phyloP scores from a whole-genome alignment of 2,888 invertebrate genomes.

The Sympetrum striolatum region DNA sequence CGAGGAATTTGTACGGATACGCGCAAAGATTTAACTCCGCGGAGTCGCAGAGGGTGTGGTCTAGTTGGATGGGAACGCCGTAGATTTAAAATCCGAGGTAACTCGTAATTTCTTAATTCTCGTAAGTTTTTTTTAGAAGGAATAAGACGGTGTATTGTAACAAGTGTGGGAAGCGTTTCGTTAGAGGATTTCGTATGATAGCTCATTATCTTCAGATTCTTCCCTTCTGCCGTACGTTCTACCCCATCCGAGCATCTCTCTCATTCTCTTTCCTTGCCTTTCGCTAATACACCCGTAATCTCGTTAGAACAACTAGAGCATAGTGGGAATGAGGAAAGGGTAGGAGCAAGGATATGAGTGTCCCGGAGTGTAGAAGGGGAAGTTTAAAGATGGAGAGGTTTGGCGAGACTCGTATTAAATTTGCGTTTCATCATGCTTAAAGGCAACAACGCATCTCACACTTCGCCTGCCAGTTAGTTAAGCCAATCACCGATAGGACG shows the following conservation, averaged over 20 bases:
- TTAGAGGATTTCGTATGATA: no score
- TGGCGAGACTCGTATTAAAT: constrained; percentile 27
- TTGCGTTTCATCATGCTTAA: constrained; percentile 41
- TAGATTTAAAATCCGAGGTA: no score
- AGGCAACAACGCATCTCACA: constrained; percentile 39
- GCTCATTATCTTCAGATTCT: not conserved
- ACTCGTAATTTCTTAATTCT: no score
- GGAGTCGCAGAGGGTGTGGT: not conserved
- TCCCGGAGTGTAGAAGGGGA: not conserved
- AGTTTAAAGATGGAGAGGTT: not conserved
- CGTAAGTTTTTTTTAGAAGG: no score
- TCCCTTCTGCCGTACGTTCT: not conserved
- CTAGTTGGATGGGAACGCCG: no score
- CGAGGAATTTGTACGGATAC: not conserved
- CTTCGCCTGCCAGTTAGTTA: constrained; percentile 36
- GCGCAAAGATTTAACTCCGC: not conserved
- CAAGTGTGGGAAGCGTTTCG: no score
- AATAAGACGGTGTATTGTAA: no score
- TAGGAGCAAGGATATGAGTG: not conserved
- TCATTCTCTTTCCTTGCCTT: not conserved
- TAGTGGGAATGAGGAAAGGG: not conserved
- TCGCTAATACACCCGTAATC: constrained; percentile 36
- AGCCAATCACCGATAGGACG: constrained; percentile 35
- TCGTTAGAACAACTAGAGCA: constrained; percentile 39
- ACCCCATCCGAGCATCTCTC: not conserved